Conservation (phyloP, 2,113 vertebrate species). For the Upupa epops region DNA sequence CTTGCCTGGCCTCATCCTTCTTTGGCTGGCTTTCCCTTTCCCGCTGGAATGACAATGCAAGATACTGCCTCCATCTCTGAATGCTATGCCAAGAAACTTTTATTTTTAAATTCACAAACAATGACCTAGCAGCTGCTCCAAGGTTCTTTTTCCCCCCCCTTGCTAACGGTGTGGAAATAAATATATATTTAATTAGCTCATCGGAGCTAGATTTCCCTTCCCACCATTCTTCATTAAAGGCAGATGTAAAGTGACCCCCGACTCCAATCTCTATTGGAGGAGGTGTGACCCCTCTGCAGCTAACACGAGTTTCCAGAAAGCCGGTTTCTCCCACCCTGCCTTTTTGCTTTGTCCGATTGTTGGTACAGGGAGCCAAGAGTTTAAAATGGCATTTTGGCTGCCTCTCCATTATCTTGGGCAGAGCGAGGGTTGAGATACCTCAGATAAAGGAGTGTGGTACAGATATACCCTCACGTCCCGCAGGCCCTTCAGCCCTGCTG, state of each 20-base stretch:
- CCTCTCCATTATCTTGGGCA: constrained; percentile 57
- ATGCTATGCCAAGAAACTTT: constrained; percentile 69
- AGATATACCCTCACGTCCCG: neutral
- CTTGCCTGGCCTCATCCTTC: constrained; percentile 9
- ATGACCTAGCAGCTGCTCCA: constrained; percentile 67
- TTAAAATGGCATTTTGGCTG: constrained; percentile 52
- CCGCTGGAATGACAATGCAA: neutral
- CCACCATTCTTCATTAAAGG: constrained; percentile 56
- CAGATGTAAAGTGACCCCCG: constrained; percentile 63
- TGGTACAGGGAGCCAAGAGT: constrained; percentile 48
- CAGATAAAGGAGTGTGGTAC: neutral
- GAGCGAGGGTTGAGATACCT: constrained; percentile 32
- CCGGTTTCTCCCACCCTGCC: constrained; percentile 60
- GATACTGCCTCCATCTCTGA: constrained; percentile 34
- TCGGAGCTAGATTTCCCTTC: constrained; percentile 62
- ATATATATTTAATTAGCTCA: constrained; percentile 74
- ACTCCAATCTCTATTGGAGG: constrained; percentile 56
- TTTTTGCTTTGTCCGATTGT: constrained; percentile 64
- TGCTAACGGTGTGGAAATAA: constrained; percentile 61
- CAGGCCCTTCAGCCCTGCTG: neutral
- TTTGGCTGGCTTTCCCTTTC: neutral
- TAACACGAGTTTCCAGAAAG: constrained; percentile 46
- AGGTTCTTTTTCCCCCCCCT: constrained; percentile 2
- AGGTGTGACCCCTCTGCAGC: constrained; percentile 45
- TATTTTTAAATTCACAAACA: constrained; percentile 78